Conservation (phyloP, 2,113 vertebrate genomes). For the Puffinus mauretanicus region DNA sequence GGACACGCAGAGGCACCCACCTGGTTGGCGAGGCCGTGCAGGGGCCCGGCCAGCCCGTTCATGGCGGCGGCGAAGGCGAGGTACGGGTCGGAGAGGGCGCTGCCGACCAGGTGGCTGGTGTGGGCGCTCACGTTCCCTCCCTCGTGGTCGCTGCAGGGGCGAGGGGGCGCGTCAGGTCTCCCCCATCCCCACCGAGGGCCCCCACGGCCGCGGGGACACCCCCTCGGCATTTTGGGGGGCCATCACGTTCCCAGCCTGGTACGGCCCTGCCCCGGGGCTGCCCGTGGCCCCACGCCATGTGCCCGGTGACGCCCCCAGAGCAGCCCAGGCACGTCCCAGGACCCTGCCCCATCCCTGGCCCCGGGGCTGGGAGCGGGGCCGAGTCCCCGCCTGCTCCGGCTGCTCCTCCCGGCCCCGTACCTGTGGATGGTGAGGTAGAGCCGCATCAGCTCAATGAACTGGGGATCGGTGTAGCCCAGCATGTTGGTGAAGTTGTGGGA, state of each 20-base stretch:
- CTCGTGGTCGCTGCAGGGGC: conserved; percentile 85
- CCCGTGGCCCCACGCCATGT: rapidly evolving
- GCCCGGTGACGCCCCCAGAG: rapidly evolving
- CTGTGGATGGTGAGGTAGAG: conserved; percentile 99
- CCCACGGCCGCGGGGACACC: rapidly evolving
- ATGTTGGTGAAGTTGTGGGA: conserved; percentile 98
- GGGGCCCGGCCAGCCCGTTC: conserved; percentile 93
- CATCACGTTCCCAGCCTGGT: rapidly evolving
- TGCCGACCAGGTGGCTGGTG: conserved; percentile 93
- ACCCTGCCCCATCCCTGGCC: background rate
- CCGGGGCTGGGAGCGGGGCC: background rate
- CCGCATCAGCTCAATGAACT: conserved; percentile 96
- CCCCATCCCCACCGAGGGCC: rapidly evolving
- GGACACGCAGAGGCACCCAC: conserved; percentile 45
- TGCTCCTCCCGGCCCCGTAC: conserved; percentile 28
- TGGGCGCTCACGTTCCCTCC: conserved; percentile 96
- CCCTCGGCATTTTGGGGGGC: background rate
- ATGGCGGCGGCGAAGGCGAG: conserved; percentile 93
- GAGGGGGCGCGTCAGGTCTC: rapidly evolving
- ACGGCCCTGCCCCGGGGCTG: background rate
- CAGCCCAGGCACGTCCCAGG: rapidly evolving
- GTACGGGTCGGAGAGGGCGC: conserved; percentile 92
- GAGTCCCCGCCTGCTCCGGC: rapidly evolving
- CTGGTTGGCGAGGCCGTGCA: conserved; percentile 96
- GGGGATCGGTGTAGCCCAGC: conserved; percentile 89